Evolutionary conservation across 2,797 vertebrate species (phyloP).

Genomic region (Poeciliopsis turneri): DNA sequence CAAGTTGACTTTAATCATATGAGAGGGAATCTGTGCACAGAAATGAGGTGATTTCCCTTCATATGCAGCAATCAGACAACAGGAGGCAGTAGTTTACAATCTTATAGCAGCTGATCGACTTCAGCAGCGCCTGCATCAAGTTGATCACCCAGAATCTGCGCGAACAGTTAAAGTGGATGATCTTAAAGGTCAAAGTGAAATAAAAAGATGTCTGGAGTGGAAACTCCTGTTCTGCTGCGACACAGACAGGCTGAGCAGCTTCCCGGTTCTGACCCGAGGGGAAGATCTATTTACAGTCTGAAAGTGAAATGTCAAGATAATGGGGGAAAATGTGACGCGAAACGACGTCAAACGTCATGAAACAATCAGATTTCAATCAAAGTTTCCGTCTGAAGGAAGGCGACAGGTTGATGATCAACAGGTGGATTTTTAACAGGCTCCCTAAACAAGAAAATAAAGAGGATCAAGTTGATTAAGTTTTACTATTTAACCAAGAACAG

Average conservation of each 20-base stretch:
- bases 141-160: conserved; percentile 1
- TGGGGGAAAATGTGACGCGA: conserved; percentile 6
- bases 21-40: neutral
- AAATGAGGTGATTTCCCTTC: conserved; percentile 29
- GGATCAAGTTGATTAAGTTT: neutral
- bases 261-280: conserved; percentile 29
- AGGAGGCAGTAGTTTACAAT: conserved; percentile 64
- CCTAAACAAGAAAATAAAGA: neutral
- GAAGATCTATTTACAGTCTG: conserved; percentile 11
- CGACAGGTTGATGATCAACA: conserved; percentile 66
- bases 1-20: neutral
- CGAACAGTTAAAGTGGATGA: neutral
- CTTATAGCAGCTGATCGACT: conserved; percentile 23
- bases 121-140: neutral
- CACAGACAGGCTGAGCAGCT: conserved; percentile 12
- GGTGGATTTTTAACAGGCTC: conserved; percentile 60
- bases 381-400: neutral
- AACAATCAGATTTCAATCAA: conserved; percentile 13
- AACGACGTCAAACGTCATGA: neutral
- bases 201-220: neutral
- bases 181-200: neutral
- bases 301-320: conserved; percentile 33
- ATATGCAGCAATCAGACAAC: conserved; percentile 20
- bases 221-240: neutral
- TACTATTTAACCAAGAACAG: neutral